Percentiles rank a stretch among this genome's conserved stretches.
These are phyloP conservation scores for Rhynchonema sp. DNA, from an alignment of 2,888 invertebrate genomes.

Conservation along the genomic window DNA sequence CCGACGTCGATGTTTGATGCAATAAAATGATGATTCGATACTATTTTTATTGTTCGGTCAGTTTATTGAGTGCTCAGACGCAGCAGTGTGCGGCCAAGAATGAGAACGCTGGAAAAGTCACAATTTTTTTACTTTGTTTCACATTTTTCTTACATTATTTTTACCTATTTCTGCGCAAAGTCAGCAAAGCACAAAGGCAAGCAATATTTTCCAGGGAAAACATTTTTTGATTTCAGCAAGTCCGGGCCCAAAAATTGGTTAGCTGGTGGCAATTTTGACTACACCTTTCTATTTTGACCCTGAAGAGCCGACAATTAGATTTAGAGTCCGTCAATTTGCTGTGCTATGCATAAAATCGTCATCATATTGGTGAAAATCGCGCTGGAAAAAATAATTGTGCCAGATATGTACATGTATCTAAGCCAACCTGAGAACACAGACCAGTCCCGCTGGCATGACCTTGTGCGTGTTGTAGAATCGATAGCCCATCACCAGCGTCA, in stretches of 20 bases:
- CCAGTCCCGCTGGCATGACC: conserved; percentile 82
- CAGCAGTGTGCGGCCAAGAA: neutral
- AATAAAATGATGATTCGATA: neutral
- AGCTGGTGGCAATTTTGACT: too few species aligned
- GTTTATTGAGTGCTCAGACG: neutral
- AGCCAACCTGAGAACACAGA: conserved; percentile 42
- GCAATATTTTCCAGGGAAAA: too few species aligned
- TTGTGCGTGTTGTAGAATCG: conserved; percentile 61
- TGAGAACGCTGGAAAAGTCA: neutral
- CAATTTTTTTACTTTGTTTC: too few species aligned
- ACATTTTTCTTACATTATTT: too few species aligned
- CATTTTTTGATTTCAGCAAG: too few species aligned
- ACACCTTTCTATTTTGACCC: too few species aligned
- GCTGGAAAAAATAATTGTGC: neutral
- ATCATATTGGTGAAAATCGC: neutral
- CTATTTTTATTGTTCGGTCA: neutral
- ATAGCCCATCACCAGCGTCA: conserved; percentile 74
- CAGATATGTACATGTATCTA: too few species aligned
- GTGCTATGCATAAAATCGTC: neutral
- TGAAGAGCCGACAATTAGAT: neutral
- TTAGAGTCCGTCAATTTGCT: neutral
- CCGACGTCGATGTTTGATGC: neutral
- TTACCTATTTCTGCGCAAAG: too few species aligned
- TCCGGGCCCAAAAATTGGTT: too few species aligned
- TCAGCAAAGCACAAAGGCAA: too few species aligned